Percentiles rank a stretch among this genome's conserved stretches.
Conservation (phyloP, 2,113 vertebrate genomes). For the Sceloporus tristichus region DNA sequence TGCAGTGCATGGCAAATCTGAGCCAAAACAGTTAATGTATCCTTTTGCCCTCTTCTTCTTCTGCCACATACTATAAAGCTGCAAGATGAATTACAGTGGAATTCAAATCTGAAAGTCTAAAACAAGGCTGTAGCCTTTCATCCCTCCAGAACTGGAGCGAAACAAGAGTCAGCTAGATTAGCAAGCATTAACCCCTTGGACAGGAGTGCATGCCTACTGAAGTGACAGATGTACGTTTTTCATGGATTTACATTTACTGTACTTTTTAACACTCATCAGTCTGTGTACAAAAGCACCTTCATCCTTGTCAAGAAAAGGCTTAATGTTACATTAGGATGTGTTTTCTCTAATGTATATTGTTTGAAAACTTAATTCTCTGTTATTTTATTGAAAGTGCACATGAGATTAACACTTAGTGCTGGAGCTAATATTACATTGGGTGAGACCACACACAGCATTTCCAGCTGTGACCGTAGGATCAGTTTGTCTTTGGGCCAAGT, state of each 20-base stretch:
- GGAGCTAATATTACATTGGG: constrained; percentile 14
- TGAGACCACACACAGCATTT: constrained; percentile 38
- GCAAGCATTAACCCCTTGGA: constrained; percentile 68
- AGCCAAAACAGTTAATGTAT: constrained; percentile 34
- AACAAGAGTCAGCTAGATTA: constrained; percentile 66
- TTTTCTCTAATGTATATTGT: constrained; percentile 30
- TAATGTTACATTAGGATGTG: constrained; percentile 18
- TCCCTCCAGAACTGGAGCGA: constrained; percentile 72
- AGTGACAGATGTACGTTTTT: constrained; percentile 59
- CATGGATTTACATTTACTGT: constrained; percentile 43
- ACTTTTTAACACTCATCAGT: constrained; percentile 56
- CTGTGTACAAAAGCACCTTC: constrained; percentile 49
- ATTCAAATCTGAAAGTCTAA: constrained; percentile 59
- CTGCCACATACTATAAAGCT: constrained; percentile 48
- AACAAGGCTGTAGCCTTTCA: constrained; percentile 77
- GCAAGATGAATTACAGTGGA: constrained; percentile 58
- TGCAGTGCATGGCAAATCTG: constrained; percentile 39
- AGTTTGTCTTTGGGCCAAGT: constrained; percentile 42
- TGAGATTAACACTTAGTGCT: constrained; percentile 40
- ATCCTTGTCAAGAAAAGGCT: constrained; percentile 39
- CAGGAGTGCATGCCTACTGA: constrained; percentile 63
- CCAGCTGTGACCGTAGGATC: constrained; percentile 50
- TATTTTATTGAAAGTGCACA: constrained; percentile 27
- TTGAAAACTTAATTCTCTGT: constrained; percentile 38
- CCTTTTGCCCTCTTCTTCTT: constrained; percentile 26